Evolutionary conservation across 2,888 invertebrate species (phyloP).

Genomic region (Volucella inflata): DNA sequence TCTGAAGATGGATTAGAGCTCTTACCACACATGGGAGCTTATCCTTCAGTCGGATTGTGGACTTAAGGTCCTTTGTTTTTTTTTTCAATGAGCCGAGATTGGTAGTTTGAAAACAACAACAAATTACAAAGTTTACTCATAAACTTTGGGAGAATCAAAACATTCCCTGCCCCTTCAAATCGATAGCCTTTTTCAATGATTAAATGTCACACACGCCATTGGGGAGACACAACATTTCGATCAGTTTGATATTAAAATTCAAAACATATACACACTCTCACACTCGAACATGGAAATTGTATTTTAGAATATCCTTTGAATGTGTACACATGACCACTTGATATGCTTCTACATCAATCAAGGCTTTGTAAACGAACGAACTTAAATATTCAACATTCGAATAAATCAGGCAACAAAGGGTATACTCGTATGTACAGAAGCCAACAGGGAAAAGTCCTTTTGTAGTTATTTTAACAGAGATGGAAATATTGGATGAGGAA

Average conservation of each 20-base stretch:
- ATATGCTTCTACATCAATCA: conserved; percentile 67
- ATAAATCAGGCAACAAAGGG: conserved; percentile 60
- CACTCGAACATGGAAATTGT: conserved; percentile 16
- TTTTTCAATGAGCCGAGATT: conserved; percentile 40
- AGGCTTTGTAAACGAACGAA: conserved; percentile 61
- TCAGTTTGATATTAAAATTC: conserved; percentile 65
- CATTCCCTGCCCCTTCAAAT: neutral
- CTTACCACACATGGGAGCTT: conserved; percentile 25
- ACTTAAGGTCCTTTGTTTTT: conserved; percentile 42
- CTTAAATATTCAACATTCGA: conserved; percentile 66
- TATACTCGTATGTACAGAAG: neutral
- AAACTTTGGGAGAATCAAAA: conserved; percentile 34
- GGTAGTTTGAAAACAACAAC: conserved; percentile 62
- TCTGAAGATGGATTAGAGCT: conserved; percentile 24
- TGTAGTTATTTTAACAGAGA: conserved; percentile 48
- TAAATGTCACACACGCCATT: conserved; percentile 53
- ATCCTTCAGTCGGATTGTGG: conserved; percentile 45
- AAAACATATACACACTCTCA: conserved; percentile 4
- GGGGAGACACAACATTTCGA: conserved; percentile 53
- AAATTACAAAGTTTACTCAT: conserved; percentile 70
- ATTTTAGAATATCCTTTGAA: neutral
- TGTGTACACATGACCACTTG: conserved; percentile 25
- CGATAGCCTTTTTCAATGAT: conserved; percentile 49
- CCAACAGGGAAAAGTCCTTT: conserved; percentile 27
- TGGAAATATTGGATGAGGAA: neutral